Percentiles rank a stretch among this genome's conserved stretches.
These are phyloP conservation scores for Myiozetetes cayanensis DNA, from an alignment of 2,113 vertebrate species.

Conservation along the genomic window DNA sequence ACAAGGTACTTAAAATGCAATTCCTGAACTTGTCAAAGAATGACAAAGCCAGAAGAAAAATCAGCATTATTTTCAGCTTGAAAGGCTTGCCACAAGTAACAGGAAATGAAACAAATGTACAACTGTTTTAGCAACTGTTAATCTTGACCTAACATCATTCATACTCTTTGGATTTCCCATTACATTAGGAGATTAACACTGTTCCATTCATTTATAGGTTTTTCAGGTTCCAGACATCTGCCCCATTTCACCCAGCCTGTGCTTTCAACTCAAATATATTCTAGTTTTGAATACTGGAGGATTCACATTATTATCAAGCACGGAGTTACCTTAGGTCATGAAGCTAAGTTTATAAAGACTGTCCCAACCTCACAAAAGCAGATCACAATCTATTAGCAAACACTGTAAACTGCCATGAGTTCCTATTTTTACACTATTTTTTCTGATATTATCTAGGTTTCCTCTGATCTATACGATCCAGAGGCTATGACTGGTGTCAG, in stretches of 20 bases:
- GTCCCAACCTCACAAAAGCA: neutral
- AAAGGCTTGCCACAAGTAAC: neutral
- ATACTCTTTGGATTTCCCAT: slow-evolving; percentile 19
- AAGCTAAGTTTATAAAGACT: neutral
- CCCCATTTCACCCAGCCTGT: neutral
- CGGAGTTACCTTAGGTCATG: neutral
- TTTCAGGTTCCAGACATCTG: slow-evolving; percentile 11
- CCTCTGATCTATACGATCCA: neutral
- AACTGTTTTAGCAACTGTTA: neutral
- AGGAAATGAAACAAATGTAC: slow-evolving; percentile 58
- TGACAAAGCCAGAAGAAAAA: slow-evolving; percentile 15
- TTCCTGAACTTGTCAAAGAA: neutral
- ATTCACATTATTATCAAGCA: neutral
- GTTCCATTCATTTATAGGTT: neutral
- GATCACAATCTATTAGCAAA: neutral
- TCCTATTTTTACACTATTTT: neutral
- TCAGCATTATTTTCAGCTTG: neutral
- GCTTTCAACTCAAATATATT: neutral
- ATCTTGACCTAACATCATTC: slow-evolving; percentile 41
- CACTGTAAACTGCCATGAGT: neutral
- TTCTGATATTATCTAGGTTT: neutral
- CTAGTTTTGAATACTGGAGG: neutral
- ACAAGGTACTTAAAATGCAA: neutral
- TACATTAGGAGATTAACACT: slow-evolving; percentile 19
- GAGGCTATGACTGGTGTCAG: neutral